These are phyloP conservation scores for Pteropus alecto DNA, from an alignment of 2,113 vertebrate genomes.

Conservation along the genomic window DNA sequence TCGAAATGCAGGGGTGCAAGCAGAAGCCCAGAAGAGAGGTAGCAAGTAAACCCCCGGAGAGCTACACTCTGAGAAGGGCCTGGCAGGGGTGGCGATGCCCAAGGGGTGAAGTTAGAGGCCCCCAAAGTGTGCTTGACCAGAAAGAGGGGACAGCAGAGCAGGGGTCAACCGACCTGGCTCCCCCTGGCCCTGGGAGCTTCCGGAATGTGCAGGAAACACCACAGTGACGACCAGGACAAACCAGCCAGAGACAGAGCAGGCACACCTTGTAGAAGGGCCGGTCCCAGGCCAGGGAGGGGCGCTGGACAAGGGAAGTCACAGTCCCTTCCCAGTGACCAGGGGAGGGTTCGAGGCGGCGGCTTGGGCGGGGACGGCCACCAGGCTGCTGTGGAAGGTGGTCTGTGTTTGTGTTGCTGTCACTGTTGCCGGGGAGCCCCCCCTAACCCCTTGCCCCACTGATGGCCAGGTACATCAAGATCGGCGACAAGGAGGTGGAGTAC, in stretches of 20 bases:
- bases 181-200: background rate
- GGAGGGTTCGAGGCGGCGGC: accelerated
- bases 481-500: constrained; percentile 86
- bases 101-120: background rate
- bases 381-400: accelerated
- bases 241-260: background rate
- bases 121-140: background rate
- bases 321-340: background rate
- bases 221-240: accelerated
- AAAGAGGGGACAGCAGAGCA: background rate
- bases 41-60: accelerated
- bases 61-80: background rate
- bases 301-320: accelerated
- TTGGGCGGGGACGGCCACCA: accelerated
- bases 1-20: accelerated
- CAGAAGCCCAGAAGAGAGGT: background rate
- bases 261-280: accelerated
- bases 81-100: accelerated
- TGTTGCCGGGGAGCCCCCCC: accelerated
- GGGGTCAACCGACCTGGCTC: accelerated
- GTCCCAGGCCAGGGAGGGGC: too few relatives aligned
- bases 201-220: accelerated
- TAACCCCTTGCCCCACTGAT: background rate
- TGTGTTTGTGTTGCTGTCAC: background rate
- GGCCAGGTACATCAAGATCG: constrained; percentile 82